Evolutionary conservation across 2,113 vertebrate genomes (phyloP), one percentile per base, ranked within the genome.

Genomic region (Scophthalmus maximus): DNA sequence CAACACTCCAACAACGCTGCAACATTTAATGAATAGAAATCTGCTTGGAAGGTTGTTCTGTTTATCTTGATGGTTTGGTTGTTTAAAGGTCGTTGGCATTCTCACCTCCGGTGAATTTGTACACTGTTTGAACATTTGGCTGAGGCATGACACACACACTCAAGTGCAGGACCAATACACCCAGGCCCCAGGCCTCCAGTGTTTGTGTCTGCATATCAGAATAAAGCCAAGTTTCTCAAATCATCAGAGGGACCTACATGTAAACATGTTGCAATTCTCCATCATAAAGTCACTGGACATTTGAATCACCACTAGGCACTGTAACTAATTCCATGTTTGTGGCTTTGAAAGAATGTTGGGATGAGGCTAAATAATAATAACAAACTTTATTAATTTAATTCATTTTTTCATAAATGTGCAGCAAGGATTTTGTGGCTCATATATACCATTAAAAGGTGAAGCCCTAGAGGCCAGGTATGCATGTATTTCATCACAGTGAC

Each of bases 381-480:
- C 17, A 22, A 8, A 32, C 30, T 32, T 32, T 4, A 32, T 44
- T n/a, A 22, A 22, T 11, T 5, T n/a, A n/a, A 2, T 4, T n/a
- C 17, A 44, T 44, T 47, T 22, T 47, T 47, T 22, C 8, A 47
- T 53, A 25, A 46, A 58, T 8, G 15, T 4, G 14, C 55, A 25
- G 9, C 3, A 22, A 34, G 11, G 44, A 63, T 40, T 56, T 65
- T 65, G 50, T 14, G 57, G 77, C 27, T 66, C 5, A 29, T 22
- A 36, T 20, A 29, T 30, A 32, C 50, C 30, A 22, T 67, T 6
- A 59, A 55, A 56, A 50, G 10, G 10, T 25, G 8, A 67, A 46
- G 27, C 38, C 60, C 56, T 47, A 7, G 17, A 44, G 38, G 18
- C 20, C 26, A 18, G 26, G 42, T 60, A 73, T 18, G 10, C n/a